Evolutionary conservation across 2,888 invertebrate species (phyloP).

Genomic region (Sinodicranocentrus sp.): DNA sequence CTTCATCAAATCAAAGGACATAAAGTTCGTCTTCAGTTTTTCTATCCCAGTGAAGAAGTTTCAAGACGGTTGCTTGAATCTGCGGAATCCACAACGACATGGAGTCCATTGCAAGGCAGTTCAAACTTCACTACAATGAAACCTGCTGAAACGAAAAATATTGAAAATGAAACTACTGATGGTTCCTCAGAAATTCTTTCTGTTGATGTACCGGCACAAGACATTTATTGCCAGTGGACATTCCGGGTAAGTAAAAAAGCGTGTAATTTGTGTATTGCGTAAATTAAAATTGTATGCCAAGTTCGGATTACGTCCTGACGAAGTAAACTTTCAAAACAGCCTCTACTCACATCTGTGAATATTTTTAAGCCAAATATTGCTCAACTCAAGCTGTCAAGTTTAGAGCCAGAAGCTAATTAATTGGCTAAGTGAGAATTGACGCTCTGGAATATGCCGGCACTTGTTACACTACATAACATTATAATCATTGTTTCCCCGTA

Average conservation of each 20-base stretch:
- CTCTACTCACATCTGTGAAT: no score
- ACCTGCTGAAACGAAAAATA: no score
- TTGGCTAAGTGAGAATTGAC: not conserved
- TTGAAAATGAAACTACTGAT: no score
- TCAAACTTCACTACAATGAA: slow-evolving; percentile 14
- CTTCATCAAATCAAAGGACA: slow-evolving; percentile 65
- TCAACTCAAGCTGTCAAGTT: not conserved
- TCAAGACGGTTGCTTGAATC: slow-evolving; percentile 39
- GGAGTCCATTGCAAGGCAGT: slow-evolving; percentile 33
- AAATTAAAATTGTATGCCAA: not conserved
- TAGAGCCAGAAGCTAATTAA: slow-evolving; percentile 9
- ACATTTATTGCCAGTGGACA: slow-evolving; percentile 74
- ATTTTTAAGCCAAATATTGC: no score
- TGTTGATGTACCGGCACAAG: slow-evolving; percentile 22
- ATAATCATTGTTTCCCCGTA: slow-evolving; percentile 29
- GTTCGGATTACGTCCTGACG: no score
- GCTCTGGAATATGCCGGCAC: not conserved
- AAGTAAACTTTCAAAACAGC: no score
- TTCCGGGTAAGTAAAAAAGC: slow-evolving; percentile 73
- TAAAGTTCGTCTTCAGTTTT: slow-evolving; percentile 71
- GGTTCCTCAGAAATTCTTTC: no score
- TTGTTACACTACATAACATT: no score
- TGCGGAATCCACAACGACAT: slow-evolving; percentile 27
- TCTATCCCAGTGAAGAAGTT: slow-evolving; percentile 68
- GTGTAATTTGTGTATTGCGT: no score